Base-by-base conservation (phyloP, 2,888 invertebrate genomes). In the Limnephilus marmoratus region DNA sequence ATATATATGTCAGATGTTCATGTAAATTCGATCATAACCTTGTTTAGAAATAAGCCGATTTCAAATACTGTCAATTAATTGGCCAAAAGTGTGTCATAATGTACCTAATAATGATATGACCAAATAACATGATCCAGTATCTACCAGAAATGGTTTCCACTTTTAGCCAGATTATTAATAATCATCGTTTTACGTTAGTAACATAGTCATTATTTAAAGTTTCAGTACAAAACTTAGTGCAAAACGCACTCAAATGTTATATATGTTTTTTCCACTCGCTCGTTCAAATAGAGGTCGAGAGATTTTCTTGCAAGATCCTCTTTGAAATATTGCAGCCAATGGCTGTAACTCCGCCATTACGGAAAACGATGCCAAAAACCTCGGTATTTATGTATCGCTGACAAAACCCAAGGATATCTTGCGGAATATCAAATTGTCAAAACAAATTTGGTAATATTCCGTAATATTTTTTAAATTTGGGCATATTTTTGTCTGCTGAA, bases 241-340 rank as follows among this genome's bases (percentile, higher is more conserved):
- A 68, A 24, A 68, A 68, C 68, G 24, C 68, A 68, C 68, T 68
- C 68, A n/a, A 68, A 68, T 9, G n/a, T 68, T 68, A 68, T n/a
- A 68, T 7, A 68, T 68, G 5, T 68, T 53, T 53, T 53, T 68
- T 68, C 24, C n/a, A n/a, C n/a, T 68, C 24, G 53, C 45, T 87
- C 87, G 24, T 85, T 41, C 15, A 37, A 24, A 37, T 85, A n/a
- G 85, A 85, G 85, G 85, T 85, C 85, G 41, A 85, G 37, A 34
- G 85, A 85, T 85, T 41, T 37, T 41, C 41, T 41, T 37, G 41
- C 41, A 41, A 24, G 18, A 34, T 82, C 41, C 85, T 37, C 41
- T 68, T 68, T 68, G 68, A 68, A 68, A 24, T 37, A n/a, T 37
- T 15, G 29, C 85, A 41, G 85, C 41, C 85, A 85, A 82, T 34